Base-by-base conservation (phyloP, 1,140 invertebrate genomes). In the Drepana arcuata region DNA sequence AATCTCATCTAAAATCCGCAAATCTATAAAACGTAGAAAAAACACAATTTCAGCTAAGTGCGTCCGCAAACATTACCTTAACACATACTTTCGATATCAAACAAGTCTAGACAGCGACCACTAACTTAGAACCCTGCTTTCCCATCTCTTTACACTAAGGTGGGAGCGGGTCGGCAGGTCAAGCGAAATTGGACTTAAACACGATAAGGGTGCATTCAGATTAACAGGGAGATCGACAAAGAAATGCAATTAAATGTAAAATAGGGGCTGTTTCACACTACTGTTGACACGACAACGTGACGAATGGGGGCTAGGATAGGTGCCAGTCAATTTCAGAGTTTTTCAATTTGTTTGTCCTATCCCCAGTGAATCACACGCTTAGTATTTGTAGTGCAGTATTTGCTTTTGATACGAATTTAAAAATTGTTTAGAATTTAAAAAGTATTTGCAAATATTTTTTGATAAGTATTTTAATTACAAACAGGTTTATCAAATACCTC, bases 241-340 rank as follows among this genome's bases (percentile, higher is more conserved):
- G 75, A 78, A 81, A 81, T 81, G 75, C 75, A 81, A 81, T 81
- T 81, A 81, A 81, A 81, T 81, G 73, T 81, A 81, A 78, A 81
- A 78, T 77, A 77, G 71, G 77, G 77, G 57, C 52, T 63, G 57
- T 62, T 77, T 74, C 73, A 78, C 77, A 78, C 75, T 67, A 69
- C 42, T 75, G 75, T 78, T 78, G 73, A 74, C 71, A 60, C 41
- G 60, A 32, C n/a, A n/a, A n/a, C 55, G 70, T 78, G 69, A 71
- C 73, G 68, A 77, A 81, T 74, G 41, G 64, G 62, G 58, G 33
- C n/a, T n/a, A n/a, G 45, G 54, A 62, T 56, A 57, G 56, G 44
- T 59, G 58, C 41, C 58, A 62, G 48, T 57, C 50, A 34, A 52
- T 61, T 62, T 52, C 41, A 42, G 4, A 5, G 51, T 67, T 68